A percentile compares a stretch with the other conserved stretches of the same genome.
Evolutionary conservation across 2,888 invertebrate species (phyloP).

Genomic region (Himalopsyche tibetana): DNA sequence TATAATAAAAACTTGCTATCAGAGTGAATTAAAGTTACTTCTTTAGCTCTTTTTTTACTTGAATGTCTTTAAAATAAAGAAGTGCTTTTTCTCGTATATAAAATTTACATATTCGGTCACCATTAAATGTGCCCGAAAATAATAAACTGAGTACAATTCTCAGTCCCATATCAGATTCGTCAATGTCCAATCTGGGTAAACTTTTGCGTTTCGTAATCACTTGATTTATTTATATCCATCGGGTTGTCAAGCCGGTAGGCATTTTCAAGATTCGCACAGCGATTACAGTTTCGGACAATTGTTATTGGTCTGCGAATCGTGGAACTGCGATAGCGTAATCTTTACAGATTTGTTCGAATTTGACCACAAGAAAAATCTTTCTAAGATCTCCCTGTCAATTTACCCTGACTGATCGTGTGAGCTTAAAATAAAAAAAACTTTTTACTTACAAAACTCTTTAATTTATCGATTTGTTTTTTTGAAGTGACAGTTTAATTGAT

Average conservation of each 20-base stretch:
- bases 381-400: neutral
- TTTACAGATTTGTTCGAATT: slow-evolving; percentile 21
- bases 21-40: no score
- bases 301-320: slow-evolving; percentile 11
- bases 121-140: no score
- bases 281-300: neutral
- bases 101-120: no score
- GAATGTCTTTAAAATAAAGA: no score
- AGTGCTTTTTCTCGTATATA: no score
- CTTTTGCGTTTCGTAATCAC: neutral
- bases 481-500: no score
- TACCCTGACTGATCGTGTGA: neutral
- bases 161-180: neutral
- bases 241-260: neutral
- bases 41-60: no score
- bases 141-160: neutral
- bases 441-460: neutral
- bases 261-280: neutral
- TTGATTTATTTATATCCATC: slow-evolving; percentile 8
- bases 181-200: neutral
- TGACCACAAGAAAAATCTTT: neutral
- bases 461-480: neutral
- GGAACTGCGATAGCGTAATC: neutral
- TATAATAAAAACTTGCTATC: no score
- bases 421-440: neutral